phyloP scores from a whole-genome alignment of 2,888 invertebrate genomes.

The Hetaerina titia region DNA sequence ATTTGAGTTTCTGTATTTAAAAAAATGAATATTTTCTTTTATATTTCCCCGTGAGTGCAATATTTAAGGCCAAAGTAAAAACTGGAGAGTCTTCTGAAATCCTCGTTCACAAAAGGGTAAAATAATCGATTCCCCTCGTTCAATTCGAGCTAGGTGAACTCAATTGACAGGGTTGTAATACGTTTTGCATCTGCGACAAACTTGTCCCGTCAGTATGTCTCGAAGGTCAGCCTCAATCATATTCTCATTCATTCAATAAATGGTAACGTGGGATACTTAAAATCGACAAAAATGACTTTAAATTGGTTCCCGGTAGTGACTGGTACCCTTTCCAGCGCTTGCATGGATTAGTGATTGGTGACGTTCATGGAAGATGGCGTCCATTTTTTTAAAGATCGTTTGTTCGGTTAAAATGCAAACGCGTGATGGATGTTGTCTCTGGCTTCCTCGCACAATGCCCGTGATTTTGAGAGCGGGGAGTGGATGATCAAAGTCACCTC shows the following conservation, averaged over 20 bases:
- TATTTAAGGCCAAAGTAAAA: too few species aligned
- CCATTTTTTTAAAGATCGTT: background rate
- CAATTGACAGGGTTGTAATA: background rate
- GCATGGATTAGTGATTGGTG: background rate
- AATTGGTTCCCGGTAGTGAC: background rate
- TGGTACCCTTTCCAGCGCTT: background rate
- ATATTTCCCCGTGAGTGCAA: too few species aligned
- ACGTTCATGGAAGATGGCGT: background rate
- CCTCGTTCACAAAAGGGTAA: too few species aligned
- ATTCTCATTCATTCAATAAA: background rate
- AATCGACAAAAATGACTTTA: background rate
- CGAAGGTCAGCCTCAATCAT: background rate
- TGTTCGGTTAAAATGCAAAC: background rate
- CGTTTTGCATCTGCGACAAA: background rate
- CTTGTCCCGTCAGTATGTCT: background rate
- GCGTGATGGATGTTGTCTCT: background rate
- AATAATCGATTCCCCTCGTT: too few species aligned
- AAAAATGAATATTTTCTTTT: too few species aligned
- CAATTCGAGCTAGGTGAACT: too few species aligned
- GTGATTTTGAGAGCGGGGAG: background rate
- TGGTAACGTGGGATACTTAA: background rate
- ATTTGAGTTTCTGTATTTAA: too few species aligned
- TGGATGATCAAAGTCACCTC: constrained; percentile 29
- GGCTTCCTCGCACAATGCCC: background rate
- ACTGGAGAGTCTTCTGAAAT: too few species aligned